Base-by-base conservation (phyloP, 2,797 vertebrate species). In the Parotocinclus haroldoi region DNA sequence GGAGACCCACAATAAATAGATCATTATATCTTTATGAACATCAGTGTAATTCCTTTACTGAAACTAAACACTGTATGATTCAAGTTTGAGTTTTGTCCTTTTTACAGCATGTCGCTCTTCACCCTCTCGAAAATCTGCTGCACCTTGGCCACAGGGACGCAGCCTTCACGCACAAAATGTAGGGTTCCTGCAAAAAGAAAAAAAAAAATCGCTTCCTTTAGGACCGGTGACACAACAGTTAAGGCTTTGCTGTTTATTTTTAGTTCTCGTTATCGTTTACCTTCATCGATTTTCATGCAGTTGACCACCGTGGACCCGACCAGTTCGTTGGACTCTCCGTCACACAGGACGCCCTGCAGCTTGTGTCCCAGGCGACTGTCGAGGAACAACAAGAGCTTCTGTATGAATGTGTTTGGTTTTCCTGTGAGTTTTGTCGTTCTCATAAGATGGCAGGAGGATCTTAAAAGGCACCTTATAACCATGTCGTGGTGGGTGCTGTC, bases 401-500 rank as follows among this genome's bases (percentile, higher is more conserved):
- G 8, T 62, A 16, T 53, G 2, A 4, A 3, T 42, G 3, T 42
- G 8, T 3, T 42, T 42, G 8, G 40, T 7, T 42, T 9, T 40
- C 9, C n/a, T n/a, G n/a, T n/a, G 2, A 27, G 27, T 27, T 27
- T 27, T 27, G 27, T 27, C 27, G 27, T 27, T 27, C n/a, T 27
- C 2, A 27, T 27, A 27, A 27, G 27, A 27, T 27, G 27, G 2
- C 5, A 5, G 27, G 27, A 27, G 2, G 27, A 27, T 2, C 27
- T 27, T 27, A n/a, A n/a, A n/a, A n/a, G n/a, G n/a, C n/a, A 96
- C 94, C 80, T 86, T 80, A 94, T 90, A 76, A 95, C 90, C 93
- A 94, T 95, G 80, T 87, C 83, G 2, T 96, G 94, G 80, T 96
- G 93, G 0, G 91, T 93, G 81, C 94, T 96, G 86, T 96, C 94